Evolutionary conservation across 30 jellyfish, hydroid and myxozoan species (phyloP).

Genomic region (Morbakka virulenta): DNA sequence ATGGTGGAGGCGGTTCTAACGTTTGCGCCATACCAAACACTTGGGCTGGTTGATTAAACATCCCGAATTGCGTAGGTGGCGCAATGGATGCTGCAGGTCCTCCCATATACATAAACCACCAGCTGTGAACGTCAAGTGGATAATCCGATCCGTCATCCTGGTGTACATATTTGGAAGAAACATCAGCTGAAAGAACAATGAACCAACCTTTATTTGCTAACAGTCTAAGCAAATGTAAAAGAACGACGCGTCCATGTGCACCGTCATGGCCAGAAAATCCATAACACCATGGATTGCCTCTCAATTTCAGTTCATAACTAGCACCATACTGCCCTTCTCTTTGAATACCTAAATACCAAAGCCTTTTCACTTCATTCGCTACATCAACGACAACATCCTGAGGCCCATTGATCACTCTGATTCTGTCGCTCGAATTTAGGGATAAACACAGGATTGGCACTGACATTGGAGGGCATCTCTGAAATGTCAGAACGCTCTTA

Average conservation of each 20-base stretch:
- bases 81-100: constrained; percentile 27
- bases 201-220: constrained; percentile 72
- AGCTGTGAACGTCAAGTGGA: constrained; percentile 86
- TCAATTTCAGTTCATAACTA: too few species aligned
- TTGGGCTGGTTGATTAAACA: constrained; percentile 1
- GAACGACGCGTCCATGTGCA: constrained; percentile 68
- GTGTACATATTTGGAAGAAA: constrained; percentile 67
- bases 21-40: too few species aligned
- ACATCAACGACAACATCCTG: constrained; percentile 31
- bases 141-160: constrained; percentile 78
- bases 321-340: constrained; percentile 45
- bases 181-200: constrained; percentile 73
- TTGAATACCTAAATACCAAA: too few species aligned
- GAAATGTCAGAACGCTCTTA: constrained; percentile 56
- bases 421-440: constrained; percentile 63
- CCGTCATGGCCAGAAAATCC: constrained; percentile 31
- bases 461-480: constrained; percentile 50
- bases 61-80: constrained; percentile 41
- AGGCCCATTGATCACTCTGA: constrained; percentile 72
- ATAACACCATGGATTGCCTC: constrained; percentile 71
- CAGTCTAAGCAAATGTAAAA: constrained; percentile 8
- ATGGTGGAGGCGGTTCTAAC: too few species aligned
- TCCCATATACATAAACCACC: too few species aligned
- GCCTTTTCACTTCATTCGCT: constrained; percentile 26
- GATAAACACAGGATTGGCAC: constrained; percentile 51